phyloP scores from a whole-genome alignment of 2,113 vertebrate genomes.

The Zosterops hypoxanthus region DNA sequence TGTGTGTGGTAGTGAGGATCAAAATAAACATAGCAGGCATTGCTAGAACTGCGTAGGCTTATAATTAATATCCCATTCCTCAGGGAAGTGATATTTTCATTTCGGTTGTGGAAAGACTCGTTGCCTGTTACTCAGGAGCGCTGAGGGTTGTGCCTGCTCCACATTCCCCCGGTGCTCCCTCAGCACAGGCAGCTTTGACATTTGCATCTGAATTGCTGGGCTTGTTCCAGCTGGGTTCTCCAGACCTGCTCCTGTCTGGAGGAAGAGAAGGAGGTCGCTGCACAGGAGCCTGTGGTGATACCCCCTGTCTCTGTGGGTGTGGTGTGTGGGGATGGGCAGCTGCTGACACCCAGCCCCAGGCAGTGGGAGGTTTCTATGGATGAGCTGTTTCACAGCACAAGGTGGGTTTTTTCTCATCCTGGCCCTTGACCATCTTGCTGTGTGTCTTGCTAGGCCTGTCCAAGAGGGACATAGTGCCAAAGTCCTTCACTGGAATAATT shows the following conservation, averaged over 20 bases:
- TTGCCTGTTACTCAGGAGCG: not conserved
- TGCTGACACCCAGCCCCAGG: not conserved
- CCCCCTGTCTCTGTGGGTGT: fast-evolving
- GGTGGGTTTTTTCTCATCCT: not conserved
- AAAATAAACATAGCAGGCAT: constrained; percentile 40
- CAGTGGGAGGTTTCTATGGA: not conserved
- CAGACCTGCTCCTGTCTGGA: not conserved
- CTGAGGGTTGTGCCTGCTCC: not conserved
- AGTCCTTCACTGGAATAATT: not conserved
- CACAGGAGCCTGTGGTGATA: fast-evolving
- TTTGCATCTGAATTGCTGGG: not conserved
- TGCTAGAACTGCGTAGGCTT: not conserved
- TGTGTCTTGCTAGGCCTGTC: not conserved
- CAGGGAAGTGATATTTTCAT: constrained; percentile 19
- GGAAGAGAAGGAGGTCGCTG: not conserved
- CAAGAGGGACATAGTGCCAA: not conserved
- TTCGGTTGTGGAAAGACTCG: not conserved
- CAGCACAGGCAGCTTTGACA: not conserved
- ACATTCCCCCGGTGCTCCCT: not conserved
- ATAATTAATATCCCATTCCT: constrained; percentile 20
- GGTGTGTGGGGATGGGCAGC: not conserved
- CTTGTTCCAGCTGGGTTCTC: not conserved
- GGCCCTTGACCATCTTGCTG: not conserved
- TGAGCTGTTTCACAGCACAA: fast-evolving
- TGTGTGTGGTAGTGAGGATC: not conserved